Percentiles rank a stretch among this genome's conserved stretches.
Conservation (phyloP, 2,113 vertebrate genomes). For the Chrysochloris asiatica region DNA sequence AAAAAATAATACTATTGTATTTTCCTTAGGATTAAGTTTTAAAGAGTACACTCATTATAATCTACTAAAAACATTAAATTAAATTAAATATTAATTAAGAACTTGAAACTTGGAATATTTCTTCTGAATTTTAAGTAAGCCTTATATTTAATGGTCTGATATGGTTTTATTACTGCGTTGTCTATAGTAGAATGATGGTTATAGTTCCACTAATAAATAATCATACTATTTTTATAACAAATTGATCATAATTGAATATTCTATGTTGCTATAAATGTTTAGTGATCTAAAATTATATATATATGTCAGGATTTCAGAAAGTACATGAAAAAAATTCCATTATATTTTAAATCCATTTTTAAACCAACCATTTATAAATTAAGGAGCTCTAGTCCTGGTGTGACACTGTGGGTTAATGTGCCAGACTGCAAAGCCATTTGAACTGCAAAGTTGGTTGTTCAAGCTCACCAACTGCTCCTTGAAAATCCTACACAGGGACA, state of each 20-base stretch:
- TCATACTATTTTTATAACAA: neutral
- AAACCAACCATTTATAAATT: too few species aligned
- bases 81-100: neutral
- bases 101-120: neutral
- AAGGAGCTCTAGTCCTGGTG: too few species aligned
- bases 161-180: neutral
- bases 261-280: neutral
- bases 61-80: neutral
- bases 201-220: neutral
- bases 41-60: neutral
- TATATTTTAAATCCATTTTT: too few species aligned
- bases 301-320: too few species aligned
- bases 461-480: too few species aligned
- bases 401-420: too few species aligned
- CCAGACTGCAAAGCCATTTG: too few species aligned
- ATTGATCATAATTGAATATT: neutral
- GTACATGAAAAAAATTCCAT: too few species aligned
- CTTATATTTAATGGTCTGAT: neutral
- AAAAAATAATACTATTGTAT: constrained; percentile 27
- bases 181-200: neutral
- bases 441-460: too few species aligned
- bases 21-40: neutral
- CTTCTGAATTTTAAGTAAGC: neutral
- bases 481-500: too few species aligned
- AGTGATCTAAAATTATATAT: neutral